Percentiles rank a stretch among this genome's conserved stretches.
These are phyloP conservation scores for Spizaetus ornatus DNA, from an alignment of 2,113 vertebrate genomes.

Conservation along the genomic window DNA sequence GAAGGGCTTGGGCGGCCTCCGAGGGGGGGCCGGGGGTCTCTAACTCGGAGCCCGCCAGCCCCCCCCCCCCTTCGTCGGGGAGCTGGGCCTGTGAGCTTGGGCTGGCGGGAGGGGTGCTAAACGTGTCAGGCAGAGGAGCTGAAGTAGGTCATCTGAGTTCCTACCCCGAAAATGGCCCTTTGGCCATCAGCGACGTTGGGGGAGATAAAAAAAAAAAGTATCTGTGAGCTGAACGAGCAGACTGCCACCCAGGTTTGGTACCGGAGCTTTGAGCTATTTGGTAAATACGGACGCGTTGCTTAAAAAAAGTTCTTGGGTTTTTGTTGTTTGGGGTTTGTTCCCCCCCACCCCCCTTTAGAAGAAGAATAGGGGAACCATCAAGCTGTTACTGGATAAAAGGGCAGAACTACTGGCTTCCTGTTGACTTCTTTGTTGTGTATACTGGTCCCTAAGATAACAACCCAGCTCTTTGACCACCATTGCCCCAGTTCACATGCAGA, in stretches of 20 bases:
- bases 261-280: not conserved
- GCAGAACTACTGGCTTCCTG: not conserved
- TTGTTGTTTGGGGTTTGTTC: not conserved
- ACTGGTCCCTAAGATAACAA: not conserved
- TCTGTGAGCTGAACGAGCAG: not conserved
- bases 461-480: not conserved
- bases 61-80: too few relatives aligned
- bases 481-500: not conserved
- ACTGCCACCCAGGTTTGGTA: not conserved
- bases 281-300: not conserved
- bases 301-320: not conserved
- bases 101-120: not conserved
- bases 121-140: not conserved
- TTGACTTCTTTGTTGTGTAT: not conserved
- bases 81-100: not conserved
- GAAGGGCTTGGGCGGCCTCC: too few relatives aligned
- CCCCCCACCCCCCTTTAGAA: not conserved
- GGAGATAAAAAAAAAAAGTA: not conserved
- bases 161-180: not conserved
- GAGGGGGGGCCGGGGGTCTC: not conserved
- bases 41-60: not conserved
- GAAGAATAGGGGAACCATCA: not conserved
- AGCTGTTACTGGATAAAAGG: not conserved
- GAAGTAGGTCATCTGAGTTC: not conserved
- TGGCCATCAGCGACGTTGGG: fast-evolving